Evolutionary conservation across 2,113 vertebrate genomes (phyloP).

Genomic region (Corynorhinus townsendii): DNA sequence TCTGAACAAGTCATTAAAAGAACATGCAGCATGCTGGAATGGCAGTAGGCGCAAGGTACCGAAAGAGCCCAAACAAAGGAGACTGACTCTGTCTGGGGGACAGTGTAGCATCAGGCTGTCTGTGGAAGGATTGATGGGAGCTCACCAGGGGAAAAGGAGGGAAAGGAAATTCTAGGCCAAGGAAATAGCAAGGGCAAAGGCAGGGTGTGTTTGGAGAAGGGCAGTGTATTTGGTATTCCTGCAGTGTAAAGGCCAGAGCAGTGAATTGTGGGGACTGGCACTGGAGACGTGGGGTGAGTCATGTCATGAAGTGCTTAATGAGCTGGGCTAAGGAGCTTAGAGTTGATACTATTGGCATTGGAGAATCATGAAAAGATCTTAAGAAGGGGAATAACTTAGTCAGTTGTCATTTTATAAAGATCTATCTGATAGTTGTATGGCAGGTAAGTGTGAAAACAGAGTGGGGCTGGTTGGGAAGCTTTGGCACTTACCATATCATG

Average conservation of each 20-base stretch:
- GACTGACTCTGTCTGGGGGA: background rate
- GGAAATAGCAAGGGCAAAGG: background rate
- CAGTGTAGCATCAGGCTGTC: background rate
- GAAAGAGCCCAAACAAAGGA: background rate
- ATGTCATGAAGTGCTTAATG: background rate
- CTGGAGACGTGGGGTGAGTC: fast-evolving
- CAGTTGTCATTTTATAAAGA: background rate
- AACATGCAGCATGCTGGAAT: too few relatives aligned
- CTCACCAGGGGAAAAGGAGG: background rate
- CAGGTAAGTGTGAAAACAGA: background rate
- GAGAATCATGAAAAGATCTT: background rate
- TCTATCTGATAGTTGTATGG: background rate
- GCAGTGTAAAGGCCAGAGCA: too few relatives aligned
- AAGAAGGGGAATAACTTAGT: background rate
- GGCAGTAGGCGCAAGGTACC: background rate
- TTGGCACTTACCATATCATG: background rate
- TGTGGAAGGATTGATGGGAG: background rate
- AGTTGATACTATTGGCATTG: background rate
- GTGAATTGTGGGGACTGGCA: background rate
- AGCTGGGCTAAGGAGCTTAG: background rate
- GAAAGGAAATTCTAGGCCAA: background rate
- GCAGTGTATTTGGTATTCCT: background rate
- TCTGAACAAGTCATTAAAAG: background rate
- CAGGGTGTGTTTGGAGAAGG: background rate
- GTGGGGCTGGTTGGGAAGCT: background rate